Evolutionary conservation across 2,797 vertebrate genomes (phyloP), one percentile per base, ranked within the genome.

Genomic region (Pogoniulus pusillus): DNA sequence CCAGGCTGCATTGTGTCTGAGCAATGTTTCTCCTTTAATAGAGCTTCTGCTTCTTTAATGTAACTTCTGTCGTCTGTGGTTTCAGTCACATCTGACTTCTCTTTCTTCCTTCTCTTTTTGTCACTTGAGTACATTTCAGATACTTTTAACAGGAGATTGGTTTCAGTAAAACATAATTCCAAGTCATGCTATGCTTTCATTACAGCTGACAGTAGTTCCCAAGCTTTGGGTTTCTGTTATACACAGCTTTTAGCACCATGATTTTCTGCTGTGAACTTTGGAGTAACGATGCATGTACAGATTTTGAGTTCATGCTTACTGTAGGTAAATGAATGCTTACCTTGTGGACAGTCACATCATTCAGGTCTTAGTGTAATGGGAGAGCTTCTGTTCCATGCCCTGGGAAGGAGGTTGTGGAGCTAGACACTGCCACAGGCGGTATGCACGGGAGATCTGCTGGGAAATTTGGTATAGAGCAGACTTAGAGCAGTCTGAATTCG

Each of bases 51-150:
- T 60, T 92, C 91, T 87, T 94, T 71, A 58, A 74, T 80, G 45
- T 84, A 87, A 65, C 60, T 94, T 89, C 78, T 93, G 37, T 80
- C 71, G 45, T 90, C 93, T 93, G 87, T 37, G 5, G 17, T 92
- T 94, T 89, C 63, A 7, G 71, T 92, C 82, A 70, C 57, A 18
- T 35, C 59, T 82, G 68, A 82, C 80, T 94, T 90, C 83, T 85
- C 58, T 90, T 84, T 85, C 83, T 78, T 88, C 5, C 2, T 95
- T 94, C 72, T 87, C 45, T 75, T 79, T 88, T 89, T 93, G 76
- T 88, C 85, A 76, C 78, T 91, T 82, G 83, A 92, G 70, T 92
- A 79, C 64, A 34, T 94, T 92, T 90, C 86, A 85, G 88, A 83
- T 94, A 30, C 57, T 89, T 90, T 74, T 93, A 58, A 24, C 59